Evolutionary conservation across 1,140 invertebrate species (phyloP).

Genomic region (Lethrus apterus): DNA sequence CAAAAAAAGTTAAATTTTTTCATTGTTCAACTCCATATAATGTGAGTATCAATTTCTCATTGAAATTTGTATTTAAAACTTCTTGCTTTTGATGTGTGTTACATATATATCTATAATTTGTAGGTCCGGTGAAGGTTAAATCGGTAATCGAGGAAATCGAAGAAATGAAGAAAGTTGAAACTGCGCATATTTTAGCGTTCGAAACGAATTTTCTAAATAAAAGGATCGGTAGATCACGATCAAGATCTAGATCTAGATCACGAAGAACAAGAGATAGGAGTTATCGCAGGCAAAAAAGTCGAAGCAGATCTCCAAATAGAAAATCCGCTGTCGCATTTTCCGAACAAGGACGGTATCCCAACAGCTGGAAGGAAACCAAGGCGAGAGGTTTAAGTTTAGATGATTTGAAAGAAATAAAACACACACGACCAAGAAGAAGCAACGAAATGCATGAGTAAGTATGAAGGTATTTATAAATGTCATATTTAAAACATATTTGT

Average conservation of each 20-base stretch:
- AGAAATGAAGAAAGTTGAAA: slow-evolving; percentile 29
- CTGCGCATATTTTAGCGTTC: slow-evolving; percentile 14
- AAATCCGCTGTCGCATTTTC: too few species aligned
- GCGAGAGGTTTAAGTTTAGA: slow-evolving; percentile 19
- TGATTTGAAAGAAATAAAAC: slow-evolving; percentile 3
- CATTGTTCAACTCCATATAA: too few species aligned
- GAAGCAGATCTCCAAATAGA: background rate
- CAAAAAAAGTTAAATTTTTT: too few species aligned
- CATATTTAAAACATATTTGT: slow-evolving; percentile 20
- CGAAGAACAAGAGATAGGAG: slow-evolving; percentile 5
- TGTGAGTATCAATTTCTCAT: too few species aligned
- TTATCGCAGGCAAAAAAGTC: slow-evolving; percentile 2
- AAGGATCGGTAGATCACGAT: background rate
- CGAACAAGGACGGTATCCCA: slow-evolving; percentile 31
- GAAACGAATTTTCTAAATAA: slow-evolving; percentile 1
- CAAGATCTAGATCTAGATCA: slow-evolving; percentile 10
- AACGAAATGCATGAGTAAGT: slow-evolving; percentile 11
- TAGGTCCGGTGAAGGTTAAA: slow-evolving; percentile 29
- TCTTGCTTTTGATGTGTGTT: too few species aligned
- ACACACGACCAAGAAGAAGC: background rate
- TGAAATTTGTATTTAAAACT: too few species aligned
- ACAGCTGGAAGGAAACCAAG: slow-evolving; percentile 31
- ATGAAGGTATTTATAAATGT: background rate
- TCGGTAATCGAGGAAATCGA: slow-evolving; percentile 34
- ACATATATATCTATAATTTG: too few species aligned